Base-by-base conservation (phyloP, 2,797 vertebrate genomes). In the Enteromius paludinosus region DNA sequence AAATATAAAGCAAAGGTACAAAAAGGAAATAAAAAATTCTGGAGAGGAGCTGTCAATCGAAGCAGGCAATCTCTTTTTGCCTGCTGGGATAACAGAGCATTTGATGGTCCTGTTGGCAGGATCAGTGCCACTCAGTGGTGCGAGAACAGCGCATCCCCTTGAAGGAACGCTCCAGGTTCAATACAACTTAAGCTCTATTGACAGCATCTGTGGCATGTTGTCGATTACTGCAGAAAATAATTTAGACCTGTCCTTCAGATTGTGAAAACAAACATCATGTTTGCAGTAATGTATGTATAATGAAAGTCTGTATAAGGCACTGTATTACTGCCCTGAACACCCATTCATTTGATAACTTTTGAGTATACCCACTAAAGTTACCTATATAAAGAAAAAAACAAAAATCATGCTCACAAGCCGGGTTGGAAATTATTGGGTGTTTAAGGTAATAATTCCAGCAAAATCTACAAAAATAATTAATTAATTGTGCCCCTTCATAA, bases 1-100 rank as follows among this genome's bases (percentile, higher is more conserved):
- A 20, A 5, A 45, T 4, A 6, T 68, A 23, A 28, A 38, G 69
- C 18, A 33, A 75, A 62, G 20, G 25, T 69, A 3, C 38, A 23
- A 54, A 54, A 56, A 59, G n/a, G 4, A 70, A 17, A 62, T 7
- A 30, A 56, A 59, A 45, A 35, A n/a, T 9, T 23, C 7, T 38
- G 30, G 30, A 73, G 47, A 74, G 52, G 41, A 56, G 33, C 33
- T 74, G 52, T 74, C 72, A 74, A 74, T 56, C 14, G 20, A 56
- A 56, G 20, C 12, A 56, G 52, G 33, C 72, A 17, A 56, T 56
- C 52, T 41, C 49, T 56, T 52, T 74, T 54, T 74, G 38, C 83
- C 78, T 79, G 69, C 77, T 33, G 70, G 69, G 65, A 65, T 81
- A 70, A 64, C 35, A 49, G 72, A 52, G 78, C 72, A 76, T 54